Percentiles rank a stretch among this genome's conserved stretches.
These are phyloP conservation scores for Pediacus dermestoides DNA, from an alignment of 2,888 invertebrate species.

Conservation along the genomic window DNA sequence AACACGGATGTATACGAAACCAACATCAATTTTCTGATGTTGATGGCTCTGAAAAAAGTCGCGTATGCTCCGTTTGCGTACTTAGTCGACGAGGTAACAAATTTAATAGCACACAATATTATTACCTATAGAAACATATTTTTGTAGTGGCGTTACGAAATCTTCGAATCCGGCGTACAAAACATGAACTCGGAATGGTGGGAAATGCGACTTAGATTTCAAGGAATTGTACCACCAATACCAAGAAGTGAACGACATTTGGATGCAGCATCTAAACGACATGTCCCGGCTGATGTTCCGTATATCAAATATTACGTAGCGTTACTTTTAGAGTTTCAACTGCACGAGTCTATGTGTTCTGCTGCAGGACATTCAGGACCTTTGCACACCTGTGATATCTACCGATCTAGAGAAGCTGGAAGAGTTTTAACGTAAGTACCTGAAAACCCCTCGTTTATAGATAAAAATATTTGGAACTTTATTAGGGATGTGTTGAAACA, in stretches of 20 bases:
- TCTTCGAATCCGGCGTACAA: slow-evolving; percentile 70
- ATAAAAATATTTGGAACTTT: slow-evolving; percentile 19
- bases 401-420: slow-evolving; percentile 76
- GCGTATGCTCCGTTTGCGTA: slow-evolving; percentile 77
- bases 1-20: slow-evolving; percentile 64
- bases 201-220: slow-evolving; percentile 67
- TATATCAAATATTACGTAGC: slow-evolving; percentile 78
- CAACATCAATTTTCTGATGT: slow-evolving; percentile 74
- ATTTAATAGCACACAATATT: slow-evolving; percentile 6
- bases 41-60: slow-evolving; percentile 74
- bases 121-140: slow-evolving; percentile 12
- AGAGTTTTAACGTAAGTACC: slow-evolving; percentile 67
- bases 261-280: slow-evolving; percentile 80
- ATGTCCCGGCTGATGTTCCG: slow-evolving; percentile 71
- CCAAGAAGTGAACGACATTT: slow-evolving; percentile 70
- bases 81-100: slow-evolving; percentile 69
- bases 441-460: too few relatives aligned
- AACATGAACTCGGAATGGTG: slow-evolving; percentile 74
- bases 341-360: slow-evolving; percentile 73
- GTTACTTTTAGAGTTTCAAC: slow-evolving; percentile 79
- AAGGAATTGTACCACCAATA: slow-evolving; percentile 72
- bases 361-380: slow-evolving; percentile 70
- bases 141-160: slow-evolving; percentile 74
- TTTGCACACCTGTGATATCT: slow-evolving; percentile 77
- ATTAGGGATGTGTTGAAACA: slow-evolving; percentile 65